phyloP scores from a whole-genome alignment of 2,113 vertebrate species.

The Probosciger aterrimus region DNA sequence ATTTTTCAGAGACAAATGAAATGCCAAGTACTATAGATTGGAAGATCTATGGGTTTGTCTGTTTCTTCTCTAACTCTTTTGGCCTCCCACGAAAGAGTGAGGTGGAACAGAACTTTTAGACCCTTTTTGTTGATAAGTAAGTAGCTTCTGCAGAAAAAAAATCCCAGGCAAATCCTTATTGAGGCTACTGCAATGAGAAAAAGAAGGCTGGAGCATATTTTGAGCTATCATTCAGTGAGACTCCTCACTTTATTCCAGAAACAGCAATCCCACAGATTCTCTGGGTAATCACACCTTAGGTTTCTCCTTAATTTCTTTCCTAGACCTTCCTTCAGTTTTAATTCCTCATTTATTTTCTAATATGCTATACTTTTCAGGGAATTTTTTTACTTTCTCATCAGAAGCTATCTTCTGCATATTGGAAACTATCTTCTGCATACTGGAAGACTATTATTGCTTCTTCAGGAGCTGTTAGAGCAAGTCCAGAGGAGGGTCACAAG shows the following conservation, averaged over 20 bases:
- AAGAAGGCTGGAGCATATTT: background rate
- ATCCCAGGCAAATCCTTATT: rapidly evolving
- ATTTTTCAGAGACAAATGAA: background rate
- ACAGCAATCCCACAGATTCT: background rate
- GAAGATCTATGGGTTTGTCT: background rate
- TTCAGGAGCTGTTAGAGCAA: background rate
- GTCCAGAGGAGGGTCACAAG: background rate
- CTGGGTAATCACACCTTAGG: background rate
- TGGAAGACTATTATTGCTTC: background rate
- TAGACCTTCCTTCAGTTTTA: background rate
- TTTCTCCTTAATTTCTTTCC: background rate
- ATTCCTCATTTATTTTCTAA: background rate
- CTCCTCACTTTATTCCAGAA: background rate
- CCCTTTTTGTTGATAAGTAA: background rate
- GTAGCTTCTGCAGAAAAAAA: background rate
- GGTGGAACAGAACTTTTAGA: background rate
- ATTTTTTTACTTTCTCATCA: background rate
- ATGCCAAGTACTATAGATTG: background rate
- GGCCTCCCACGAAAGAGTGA: background rate
- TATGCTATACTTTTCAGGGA: background rate
- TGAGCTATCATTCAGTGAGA: background rate
- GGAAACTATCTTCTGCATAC: background rate
- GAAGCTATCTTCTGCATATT: background rate
- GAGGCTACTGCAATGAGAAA: background rate
- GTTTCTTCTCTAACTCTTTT: background rate